Conservation (phyloP, 2,888 invertebrate genomes). For the Pandemis corylana region DNA sequence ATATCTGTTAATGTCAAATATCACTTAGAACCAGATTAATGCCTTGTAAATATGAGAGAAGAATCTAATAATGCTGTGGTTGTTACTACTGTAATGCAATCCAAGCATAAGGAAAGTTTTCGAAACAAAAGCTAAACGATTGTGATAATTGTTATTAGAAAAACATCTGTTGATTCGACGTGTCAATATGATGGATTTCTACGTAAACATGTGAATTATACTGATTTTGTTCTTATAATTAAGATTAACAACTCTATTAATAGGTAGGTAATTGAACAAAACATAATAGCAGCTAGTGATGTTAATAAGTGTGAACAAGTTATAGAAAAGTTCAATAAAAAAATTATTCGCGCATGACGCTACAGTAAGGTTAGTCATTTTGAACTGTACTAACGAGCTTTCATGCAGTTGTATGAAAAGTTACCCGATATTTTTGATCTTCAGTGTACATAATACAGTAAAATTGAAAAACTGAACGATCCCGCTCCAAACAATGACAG, state of each 20-base stretch:
- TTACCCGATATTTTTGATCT: too few species aligned
- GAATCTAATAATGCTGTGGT: not conserved
- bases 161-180: not conserved
- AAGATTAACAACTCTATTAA: not conserved
- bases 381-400: too few species aligned
- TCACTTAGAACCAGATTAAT: constrained; percentile 15
- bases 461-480: too few species aligned
- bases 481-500: too few species aligned
- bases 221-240: not conserved
- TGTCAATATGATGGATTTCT: not conserved
- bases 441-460: too few species aligned
- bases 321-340: too few species aligned
- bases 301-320: not conserved
- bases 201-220: not conserved
- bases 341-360: too few species aligned
- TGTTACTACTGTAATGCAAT: not conserved
- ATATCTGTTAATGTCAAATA: constrained; percentile 27
- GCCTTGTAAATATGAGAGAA: not conserved
- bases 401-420: too few species aligned
- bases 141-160: not conserved
- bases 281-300: not conserved
- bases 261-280: not conserved
- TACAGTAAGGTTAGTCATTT: too few species aligned
- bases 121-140: constrained; percentile 4
- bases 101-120: not conserved